phyloP scores from a whole-genome alignment of 2,888 invertebrate species.

The Aphodius granarius region DNA sequence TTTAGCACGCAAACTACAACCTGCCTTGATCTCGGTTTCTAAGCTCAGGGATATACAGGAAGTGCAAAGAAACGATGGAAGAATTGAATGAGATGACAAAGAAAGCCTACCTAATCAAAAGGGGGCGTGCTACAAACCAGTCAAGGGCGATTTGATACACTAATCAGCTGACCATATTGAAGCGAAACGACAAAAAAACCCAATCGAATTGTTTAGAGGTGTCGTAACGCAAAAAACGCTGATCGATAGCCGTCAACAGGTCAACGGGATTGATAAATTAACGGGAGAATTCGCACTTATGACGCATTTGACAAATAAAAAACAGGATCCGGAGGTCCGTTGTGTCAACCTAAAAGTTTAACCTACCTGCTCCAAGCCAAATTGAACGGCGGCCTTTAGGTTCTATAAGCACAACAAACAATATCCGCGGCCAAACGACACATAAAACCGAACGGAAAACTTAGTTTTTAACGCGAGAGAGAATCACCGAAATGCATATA shows the following conservation, averaged over 20 bases:
- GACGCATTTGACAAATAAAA: slow-evolving; percentile 53
- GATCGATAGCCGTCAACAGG: slow-evolving; percentile 30
- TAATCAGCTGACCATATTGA: slow-evolving; percentile 35
- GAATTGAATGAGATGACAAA: slow-evolving; percentile 21
- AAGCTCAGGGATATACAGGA: background rate
- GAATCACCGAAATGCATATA: slow-evolving; percentile 34
- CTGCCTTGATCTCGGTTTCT: background rate
- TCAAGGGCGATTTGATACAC: slow-evolving; percentile 21
- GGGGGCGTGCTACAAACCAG: slow-evolving; percentile 27
- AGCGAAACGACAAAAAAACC: slow-evolving; percentile 15
- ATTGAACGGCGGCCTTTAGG: slow-evolving; percentile 29
- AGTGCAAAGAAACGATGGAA: background rate
- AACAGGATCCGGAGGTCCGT: slow-evolving; percentile 39
- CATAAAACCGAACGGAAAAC: slow-evolving; percentile 27
- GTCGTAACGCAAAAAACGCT: background rate
- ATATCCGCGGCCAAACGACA: slow-evolving; percentile 20
- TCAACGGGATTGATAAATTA: slow-evolving; percentile 31
- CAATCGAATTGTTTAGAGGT: slow-evolving; percentile 17
- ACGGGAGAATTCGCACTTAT: slow-evolving; percentile 38
- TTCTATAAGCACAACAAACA: slow-evolving; percentile 23
- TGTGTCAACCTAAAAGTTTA: slow-evolving; percentile 39
- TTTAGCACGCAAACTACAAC: background rate
- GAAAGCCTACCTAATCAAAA: slow-evolving; percentile 33
- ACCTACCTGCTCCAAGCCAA: slow-evolving; percentile 46
- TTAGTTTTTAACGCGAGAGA: slow-evolving; percentile 23